Base-by-base conservation (phyloP, 2,113 vertebrate species). In the Ascaphus truei region DNA sequence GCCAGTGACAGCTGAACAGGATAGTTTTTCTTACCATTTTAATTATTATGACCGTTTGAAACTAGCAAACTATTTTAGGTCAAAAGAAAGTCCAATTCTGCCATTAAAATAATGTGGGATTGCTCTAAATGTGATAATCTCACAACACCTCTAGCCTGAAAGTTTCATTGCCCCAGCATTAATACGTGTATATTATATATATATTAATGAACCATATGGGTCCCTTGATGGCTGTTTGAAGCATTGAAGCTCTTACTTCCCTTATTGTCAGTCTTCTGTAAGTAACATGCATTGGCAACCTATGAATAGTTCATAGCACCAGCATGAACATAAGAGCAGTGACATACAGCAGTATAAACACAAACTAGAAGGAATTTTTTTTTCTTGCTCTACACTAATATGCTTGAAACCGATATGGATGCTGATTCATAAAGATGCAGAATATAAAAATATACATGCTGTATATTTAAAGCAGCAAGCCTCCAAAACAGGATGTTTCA, bases 221-320 rank as follows among this genome's bases (percentile, higher is more conserved):
- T 86, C 62, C 83, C 80, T 78, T 60, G 85, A 85, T 83, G 83
- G 76, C 82, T 72, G 81, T 77, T 85, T 75, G 79, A 82, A 77
- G 73, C 79, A 81, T 86, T 86, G 84, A 80, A 85, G 88, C 84
- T 89, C 79, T 83, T 87, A 85, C 83, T 89, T 88, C 82, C 87
- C 84, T 85, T 82, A 83, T 83, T 84, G 86, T 86, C 92, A 90
- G 84, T 91, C 88, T 88, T 85, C 86, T 92, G 91, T 91, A 93
- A 94, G 92, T 93, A 93, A 94, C 90, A 83, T 82, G 88, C 92
- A 92, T 89, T 93, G 92, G 92, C 92, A 93, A 92, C 90, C 88
- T 86, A 92, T 93, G 91, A 93, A 95, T 93, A 91, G 80, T 92
- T 93, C 90, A 94, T 90, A 89, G 88, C 82, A 86, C 86, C 64